Evolutionary conservation across 2,113 vertebrate species (phyloP), one percentile per base, ranked within the genome.

Genomic region (Cercopithecus mona): DNA sequence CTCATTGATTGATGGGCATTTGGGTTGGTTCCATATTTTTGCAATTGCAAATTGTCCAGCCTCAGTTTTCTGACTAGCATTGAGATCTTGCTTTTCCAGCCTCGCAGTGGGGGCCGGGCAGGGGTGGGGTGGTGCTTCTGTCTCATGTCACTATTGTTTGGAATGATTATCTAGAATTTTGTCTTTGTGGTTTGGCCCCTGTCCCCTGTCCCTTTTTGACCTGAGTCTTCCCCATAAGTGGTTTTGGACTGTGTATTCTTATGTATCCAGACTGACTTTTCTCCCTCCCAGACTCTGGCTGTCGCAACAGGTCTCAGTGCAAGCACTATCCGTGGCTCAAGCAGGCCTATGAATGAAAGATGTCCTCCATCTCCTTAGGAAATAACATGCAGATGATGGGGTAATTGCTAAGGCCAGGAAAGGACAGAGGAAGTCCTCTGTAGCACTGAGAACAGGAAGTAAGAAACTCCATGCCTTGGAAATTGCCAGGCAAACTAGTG

Each of bases 281-380:
- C 76, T 66, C 50, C 27, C 4, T 66, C 22, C 40, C 5, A 5
- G 4, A 13, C 17, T 83, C 43, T 18, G 50, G 2, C 30, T 48
- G 4, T 57, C 59, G 11, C 0, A 0, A 18, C 6, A 45, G 80
- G 16, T 81, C 40, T 52, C 43, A 35, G 35, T 35, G 50, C 61
- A 64, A 50, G 20, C 30, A 45, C 32, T 9, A 9, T 17, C 1
- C 2, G 0, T 10, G 40, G n/a, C 25, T 68, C n/a, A 35, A 0
- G 48, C 25, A 79, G 38, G 22, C 20, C 45, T 68, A 22, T 18
- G 66, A 22, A 57, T 22, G 75, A 32, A 30, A 40, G 6, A n/a
- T 40, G 10, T n/a, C 50, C 66, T 40, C 40, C 5, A 12, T 78
- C 25, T 64, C 76, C 87, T 87, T 50, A 48, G 93, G 75, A 87